Evolutionary conservation across 2,797 vertebrate genomes (phyloP).

Genomic region (Danionella dracula): DNA sequence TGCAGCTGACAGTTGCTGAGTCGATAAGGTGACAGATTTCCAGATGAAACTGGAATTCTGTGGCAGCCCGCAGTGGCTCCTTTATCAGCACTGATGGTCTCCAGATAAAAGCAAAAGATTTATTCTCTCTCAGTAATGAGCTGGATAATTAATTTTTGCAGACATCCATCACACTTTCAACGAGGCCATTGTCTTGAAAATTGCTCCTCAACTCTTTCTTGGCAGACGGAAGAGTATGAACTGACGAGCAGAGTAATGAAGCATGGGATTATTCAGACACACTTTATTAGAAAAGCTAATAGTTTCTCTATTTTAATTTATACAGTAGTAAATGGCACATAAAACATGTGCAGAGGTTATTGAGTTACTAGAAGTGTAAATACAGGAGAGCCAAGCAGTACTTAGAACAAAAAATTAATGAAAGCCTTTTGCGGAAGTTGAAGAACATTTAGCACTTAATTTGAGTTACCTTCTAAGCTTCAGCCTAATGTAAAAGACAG

Average conservation of each 20-base stretch:
- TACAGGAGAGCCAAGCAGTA: conserved; percentile 31
- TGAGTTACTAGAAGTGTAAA: conserved; percentile 35
- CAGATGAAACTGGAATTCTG: conserved; percentile 45
- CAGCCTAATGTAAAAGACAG: not conserved
- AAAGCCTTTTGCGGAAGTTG: not conserved
- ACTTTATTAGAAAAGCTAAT: conserved; percentile 47
- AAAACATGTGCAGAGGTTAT: conserved; percentile 15
- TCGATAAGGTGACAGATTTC: conserved; percentile 43
- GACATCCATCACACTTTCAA: conserved; percentile 66
- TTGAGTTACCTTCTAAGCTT: not conserved
- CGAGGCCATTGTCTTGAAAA: conserved; percentile 54
- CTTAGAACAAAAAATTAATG: not conserved
- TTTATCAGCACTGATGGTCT: conserved; percentile 52
- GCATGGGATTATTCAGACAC: conserved; percentile 41
- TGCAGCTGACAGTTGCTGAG: conserved; percentile 23
- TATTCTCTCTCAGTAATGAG: conserved; percentile 63
- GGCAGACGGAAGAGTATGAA: conserved; percentile 38
- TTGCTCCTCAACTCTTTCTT: conserved; percentile 45
- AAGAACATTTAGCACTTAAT: not conserved
- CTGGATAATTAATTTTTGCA: conserved; percentile 64
- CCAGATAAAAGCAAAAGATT: conserved; percentile 65
- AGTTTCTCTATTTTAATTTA: conserved; percentile 44
- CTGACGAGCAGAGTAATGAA: conserved; percentile 44
- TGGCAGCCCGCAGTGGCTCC: conserved; percentile 54
- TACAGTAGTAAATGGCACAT: conserved; percentile 39